phyloP scores from a whole-genome alignment of 1,140 invertebrate species.

The Drosophila tristis region DNA sequence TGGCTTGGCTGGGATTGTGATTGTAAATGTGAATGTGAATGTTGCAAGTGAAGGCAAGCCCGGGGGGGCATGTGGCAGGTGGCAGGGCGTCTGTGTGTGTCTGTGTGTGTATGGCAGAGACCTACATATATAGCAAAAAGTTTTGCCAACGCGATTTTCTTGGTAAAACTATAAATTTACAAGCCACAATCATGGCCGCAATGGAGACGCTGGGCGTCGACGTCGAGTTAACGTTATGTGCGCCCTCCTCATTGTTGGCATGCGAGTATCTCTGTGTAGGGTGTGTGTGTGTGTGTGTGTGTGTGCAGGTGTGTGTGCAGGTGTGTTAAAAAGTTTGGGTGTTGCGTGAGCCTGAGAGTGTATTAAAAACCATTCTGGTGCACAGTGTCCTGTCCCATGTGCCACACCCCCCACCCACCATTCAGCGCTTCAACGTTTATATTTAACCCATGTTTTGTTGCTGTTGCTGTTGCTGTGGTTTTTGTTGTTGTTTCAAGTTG shows the following conservation, averaged over 20 bases:
- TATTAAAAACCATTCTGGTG: constrained; percentile 72
- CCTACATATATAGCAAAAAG: constrained; percentile 49
- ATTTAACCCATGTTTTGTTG: constrained; percentile 34
- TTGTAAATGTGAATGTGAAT: constrained; percentile 40
- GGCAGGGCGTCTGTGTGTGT: neutral
- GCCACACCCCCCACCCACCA: constrained; percentile 30
- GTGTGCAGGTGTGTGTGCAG: neutral
- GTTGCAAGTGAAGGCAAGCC: constrained; percentile 19
- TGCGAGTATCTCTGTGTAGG: neutral
- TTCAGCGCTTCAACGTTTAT: constrained; percentile 64
- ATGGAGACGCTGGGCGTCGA: constrained; percentile 24
- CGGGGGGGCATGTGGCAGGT: constrained; percentile 14
- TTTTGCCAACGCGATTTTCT: constrained; percentile 72
- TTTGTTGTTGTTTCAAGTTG: constrained; percentile 35
- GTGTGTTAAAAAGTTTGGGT: neutral
- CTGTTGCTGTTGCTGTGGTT: neutral
- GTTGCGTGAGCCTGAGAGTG: constrained; percentile 44
- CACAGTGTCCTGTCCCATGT: constrained; percentile 34
- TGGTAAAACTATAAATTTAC: constrained; percentile 77
- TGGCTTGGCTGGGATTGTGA: constrained; percentile 48
- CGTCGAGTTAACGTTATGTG: constrained; percentile 42
- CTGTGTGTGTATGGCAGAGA: constrained; percentile 16
- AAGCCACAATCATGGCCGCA: constrained; percentile 64
- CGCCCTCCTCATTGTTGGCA: constrained; percentile 16
- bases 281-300: no score